Conservation (phyloP, 2,113 vertebrate species). For the Lota lota region DNA sequence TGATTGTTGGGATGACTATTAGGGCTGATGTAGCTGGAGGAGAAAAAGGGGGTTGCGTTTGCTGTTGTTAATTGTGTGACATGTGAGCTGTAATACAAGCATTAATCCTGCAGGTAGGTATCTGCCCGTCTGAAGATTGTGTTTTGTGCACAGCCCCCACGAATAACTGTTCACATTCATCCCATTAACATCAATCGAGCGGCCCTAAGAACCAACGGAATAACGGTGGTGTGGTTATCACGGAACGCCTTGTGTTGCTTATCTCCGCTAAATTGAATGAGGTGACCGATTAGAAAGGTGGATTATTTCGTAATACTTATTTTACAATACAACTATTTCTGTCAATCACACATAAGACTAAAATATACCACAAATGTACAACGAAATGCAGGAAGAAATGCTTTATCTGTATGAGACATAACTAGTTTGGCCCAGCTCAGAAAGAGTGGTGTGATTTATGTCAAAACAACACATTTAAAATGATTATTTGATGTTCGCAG, state of each 20-base stretch:
- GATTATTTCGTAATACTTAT: neutral
- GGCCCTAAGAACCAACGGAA: slow-evolving; percentile 26
- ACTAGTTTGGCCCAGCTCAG: no score
- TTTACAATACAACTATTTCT: neutral
- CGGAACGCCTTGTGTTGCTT: slow-evolving; percentile 34
- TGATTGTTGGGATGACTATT: slow-evolving; percentile 26
- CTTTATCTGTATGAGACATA: no score
- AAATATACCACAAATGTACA: neutral
- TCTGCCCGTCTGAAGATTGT: slow-evolving; percentile 45
- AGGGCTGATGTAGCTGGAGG: slow-evolving; percentile 19
- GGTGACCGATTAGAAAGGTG: neutral
- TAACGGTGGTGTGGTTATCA: slow-evolving; percentile 40
- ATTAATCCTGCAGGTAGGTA: slow-evolving; percentile 53
- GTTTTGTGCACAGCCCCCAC: slow-evolving; percentile 51
- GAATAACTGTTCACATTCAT: slow-evolving; percentile 54
- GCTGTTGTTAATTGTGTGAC: slow-evolving; percentile 36
- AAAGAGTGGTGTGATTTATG: no score
- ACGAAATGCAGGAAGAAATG: no score
- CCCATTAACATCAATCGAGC: slow-evolving; percentile 20
- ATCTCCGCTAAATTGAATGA: slow-evolving; percentile 23
- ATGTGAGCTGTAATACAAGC: slow-evolving; percentile 52
- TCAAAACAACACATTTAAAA: no score
- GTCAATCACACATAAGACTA: neutral
- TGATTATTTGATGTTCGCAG: slow-evolving; percentile 4
- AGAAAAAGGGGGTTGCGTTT: slow-evolving; percentile 43